These are phyloP conservation scores for Mercenaria mercenaria DNA, from an alignment of 1,140 invertebrate genomes.

Conservation along the genomic window DNA sequence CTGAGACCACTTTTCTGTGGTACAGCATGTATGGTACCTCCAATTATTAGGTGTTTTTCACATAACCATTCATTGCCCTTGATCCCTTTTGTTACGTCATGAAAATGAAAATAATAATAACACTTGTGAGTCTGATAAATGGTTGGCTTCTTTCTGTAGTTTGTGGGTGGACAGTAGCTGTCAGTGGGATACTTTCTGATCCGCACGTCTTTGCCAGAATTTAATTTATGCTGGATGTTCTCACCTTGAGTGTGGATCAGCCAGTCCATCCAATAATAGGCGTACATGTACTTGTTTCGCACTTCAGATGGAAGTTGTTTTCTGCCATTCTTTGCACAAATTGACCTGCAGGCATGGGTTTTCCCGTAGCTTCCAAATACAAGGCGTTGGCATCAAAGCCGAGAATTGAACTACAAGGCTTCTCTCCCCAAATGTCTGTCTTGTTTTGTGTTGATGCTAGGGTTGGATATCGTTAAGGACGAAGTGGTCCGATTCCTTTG, in stretches of 20 bases:
- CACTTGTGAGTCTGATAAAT: no score
- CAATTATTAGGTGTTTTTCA: no score
- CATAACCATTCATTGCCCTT: slow-evolving; percentile 22
- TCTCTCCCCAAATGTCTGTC: slow-evolving; percentile 34
- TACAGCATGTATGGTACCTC: no score
- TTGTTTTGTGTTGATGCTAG: slow-evolving; percentile 19
- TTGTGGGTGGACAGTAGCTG: slow-evolving; percentile 27
- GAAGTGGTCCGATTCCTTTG: no score
- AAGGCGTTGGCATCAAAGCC: slow-evolving; percentile 67
- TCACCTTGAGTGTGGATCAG: neutral
- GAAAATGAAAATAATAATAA: slow-evolving; percentile 65
- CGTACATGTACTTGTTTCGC: slow-evolving; percentile 40
- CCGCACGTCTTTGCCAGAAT: neutral
- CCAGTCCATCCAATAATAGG: slow-evolving; percentile 61
- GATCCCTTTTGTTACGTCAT: slow-evolving; percentile 24
- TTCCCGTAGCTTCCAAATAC: slow-evolving; percentile 61
- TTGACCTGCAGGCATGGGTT: slow-evolving; percentile 65
- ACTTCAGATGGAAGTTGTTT: slow-evolving; percentile 45
- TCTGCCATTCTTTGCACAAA: slow-evolving; percentile 34
- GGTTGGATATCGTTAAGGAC: no score
- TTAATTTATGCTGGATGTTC: slow-evolving; percentile 38
- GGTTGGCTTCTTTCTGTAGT: no score
- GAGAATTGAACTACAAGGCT: slow-evolving; percentile 35
- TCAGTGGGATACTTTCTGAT: slow-evolving; percentile 37
- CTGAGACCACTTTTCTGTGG: no score